Evolutionary conservation across 2,797 vertebrate genomes (phyloP).

Genomic region (Clarias laeviceps): DNA sequence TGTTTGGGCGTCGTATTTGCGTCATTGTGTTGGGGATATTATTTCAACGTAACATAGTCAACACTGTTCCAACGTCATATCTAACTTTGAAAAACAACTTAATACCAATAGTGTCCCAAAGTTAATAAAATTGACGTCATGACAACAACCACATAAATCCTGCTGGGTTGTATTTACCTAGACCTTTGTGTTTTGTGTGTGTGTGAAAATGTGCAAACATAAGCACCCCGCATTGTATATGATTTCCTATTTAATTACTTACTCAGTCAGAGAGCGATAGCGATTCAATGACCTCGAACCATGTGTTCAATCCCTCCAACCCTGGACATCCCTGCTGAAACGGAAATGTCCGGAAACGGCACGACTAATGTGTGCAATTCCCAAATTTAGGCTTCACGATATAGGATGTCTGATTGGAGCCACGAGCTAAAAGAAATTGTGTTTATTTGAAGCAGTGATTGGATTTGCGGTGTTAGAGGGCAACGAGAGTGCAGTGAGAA

Average conservation of each 20-base stretch:
- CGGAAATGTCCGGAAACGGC: not conserved
- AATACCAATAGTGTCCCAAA: no score
- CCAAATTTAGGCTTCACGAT: not conserved
- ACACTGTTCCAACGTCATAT: no score
- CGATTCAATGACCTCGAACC: not conserved
- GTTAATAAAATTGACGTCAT: no score
- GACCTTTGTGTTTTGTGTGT: not conserved
- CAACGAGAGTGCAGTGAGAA: slow-evolving; percentile 17
- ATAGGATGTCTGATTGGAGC: not conserved
- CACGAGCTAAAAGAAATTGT: not conserved
- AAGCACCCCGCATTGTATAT: not conserved
- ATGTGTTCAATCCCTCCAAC: not conserved
- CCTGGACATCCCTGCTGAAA: not conserved
- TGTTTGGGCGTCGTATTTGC: no score
- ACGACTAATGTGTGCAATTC: not conserved
- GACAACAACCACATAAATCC: no score
- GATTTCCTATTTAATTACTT: not conserved
- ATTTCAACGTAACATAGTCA: no score
- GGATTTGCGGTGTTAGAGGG: slow-evolving; percentile 17
- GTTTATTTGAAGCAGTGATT: slow-evolving; percentile 13
- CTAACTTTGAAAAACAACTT: no score
- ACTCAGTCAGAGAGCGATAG: not conserved
- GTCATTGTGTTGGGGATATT: no score
- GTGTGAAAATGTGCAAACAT: not conserved
- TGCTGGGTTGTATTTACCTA: not conserved